Evolutionary conservation across 2,888 invertebrate genomes (phyloP).

Genomic region (Thumatha senex): DNA sequence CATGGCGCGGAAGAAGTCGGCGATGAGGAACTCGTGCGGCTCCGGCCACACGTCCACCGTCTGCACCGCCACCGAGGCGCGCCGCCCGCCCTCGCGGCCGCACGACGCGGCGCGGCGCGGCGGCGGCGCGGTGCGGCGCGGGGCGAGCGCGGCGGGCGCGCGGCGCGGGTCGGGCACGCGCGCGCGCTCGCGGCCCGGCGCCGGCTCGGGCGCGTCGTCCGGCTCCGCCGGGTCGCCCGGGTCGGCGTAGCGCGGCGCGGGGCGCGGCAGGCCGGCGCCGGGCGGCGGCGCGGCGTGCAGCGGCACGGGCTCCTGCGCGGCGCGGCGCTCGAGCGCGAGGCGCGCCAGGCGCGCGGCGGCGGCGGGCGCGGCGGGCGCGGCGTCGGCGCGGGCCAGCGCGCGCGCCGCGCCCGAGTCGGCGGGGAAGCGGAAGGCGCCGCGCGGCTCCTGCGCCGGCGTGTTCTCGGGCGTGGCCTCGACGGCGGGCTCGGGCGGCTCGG

Average conservation of each 20-base stretch:
- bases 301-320: slow-evolving; percentile 72
- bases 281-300: slow-evolving; percentile 66
- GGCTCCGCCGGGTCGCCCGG: slow-evolving; percentile 42
- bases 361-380: slow-evolving; percentile 85
- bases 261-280: slow-evolving; percentile 49
- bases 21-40: slow-evolving; percentile 89
- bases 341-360: slow-evolving; percentile 65
- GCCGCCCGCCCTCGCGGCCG: slow-evolving; percentile 33
- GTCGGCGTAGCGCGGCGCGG: slow-evolving; percentile 38
- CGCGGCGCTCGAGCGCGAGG: slow-evolving; percentile 76
- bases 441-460: slow-evolving; percentile 86
- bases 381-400: slow-evolving; percentile 88
- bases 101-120: slow-evolving; percentile 27
- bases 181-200: slow-evolving; percentile 24
- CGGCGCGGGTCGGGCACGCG: slow-evolving; percentile 29
- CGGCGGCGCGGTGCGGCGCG: slow-evolving; percentile 15
- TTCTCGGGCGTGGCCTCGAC: slow-evolving; percentile 96
- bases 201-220: slow-evolving; percentile 22
- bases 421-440: slow-evolving; percentile 70
- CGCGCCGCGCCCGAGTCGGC: slow-evolving; percentile 86
- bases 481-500: slow-evolving; percentile 91
- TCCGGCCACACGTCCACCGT: slow-evolving; percentile 88
- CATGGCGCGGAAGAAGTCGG: slow-evolving; percentile 83
- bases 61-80: slow-evolving; percentile 71
- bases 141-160: slow-evolving; percentile 25